A percentile compares a stretch with the other conserved stretches of the same genome.
These are phyloP conservation scores for Penaeus indicus DNA, from an alignment of 1,140 invertebrate genomes.

Conservation along the genomic window DNA sequence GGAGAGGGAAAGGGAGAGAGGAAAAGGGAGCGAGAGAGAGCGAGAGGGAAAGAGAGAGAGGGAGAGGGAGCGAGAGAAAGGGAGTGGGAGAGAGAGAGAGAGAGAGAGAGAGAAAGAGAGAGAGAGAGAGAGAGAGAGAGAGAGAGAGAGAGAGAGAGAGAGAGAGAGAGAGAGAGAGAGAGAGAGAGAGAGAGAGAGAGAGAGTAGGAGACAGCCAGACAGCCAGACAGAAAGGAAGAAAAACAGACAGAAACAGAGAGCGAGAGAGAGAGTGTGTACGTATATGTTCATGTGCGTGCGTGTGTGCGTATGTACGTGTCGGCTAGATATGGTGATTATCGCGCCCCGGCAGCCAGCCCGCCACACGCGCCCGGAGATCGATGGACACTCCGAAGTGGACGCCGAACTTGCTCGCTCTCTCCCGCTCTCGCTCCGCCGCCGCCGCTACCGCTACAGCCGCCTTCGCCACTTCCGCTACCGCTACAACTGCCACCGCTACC, in stretches of 20 bases:
- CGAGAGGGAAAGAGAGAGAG: too few relatives aligned
- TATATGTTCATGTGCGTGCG: too few relatives aligned
- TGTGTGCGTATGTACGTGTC: too few relatives aligned
- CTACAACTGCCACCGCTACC: neutral
- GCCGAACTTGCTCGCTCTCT: neutral
- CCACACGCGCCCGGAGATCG: neutral
- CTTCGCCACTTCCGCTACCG: neutral
- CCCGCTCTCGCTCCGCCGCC: neutral
- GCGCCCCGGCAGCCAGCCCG: neutral
- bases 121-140: neutral
- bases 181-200: neutral
- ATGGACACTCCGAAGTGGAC: neutral
- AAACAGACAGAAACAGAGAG: neutral
- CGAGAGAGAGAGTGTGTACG: neutral
- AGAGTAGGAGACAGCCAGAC: neutral
- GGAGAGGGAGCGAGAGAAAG: too few relatives aligned
- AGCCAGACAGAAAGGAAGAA: neutral
- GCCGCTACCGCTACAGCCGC: neutral
- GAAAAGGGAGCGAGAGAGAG: too few relatives aligned
- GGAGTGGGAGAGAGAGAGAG: too few relatives aligned
- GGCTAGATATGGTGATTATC: too few relatives aligned
- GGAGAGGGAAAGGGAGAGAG: too few relatives aligned
- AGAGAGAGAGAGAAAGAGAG: too few relatives aligned
- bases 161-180: neutral
- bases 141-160: neutral